phyloP scores from a whole-genome alignment of 2,113 vertebrate species.

The Daboia siamensis region DNA sequence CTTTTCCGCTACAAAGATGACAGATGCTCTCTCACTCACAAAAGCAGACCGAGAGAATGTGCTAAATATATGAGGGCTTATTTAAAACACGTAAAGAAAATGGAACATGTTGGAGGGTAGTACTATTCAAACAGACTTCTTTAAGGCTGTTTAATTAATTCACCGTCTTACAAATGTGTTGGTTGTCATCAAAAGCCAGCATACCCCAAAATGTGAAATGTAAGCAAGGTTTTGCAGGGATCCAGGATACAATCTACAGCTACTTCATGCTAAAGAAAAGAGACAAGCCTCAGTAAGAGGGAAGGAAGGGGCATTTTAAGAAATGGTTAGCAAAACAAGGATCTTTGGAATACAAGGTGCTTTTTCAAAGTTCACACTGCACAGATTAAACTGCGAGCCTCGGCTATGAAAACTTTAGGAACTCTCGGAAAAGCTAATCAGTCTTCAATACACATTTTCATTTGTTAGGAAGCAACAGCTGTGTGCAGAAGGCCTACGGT shows the following conservation, averaged over 20 bases:
- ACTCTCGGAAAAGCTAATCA: not conserved
- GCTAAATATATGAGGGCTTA: conserved; percentile 10
- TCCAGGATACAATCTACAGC: not conserved
- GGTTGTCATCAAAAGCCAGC: not conserved
- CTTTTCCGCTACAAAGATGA: not conserved
- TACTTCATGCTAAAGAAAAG: not conserved
- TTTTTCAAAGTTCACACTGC: not conserved
- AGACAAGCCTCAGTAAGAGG: not conserved
- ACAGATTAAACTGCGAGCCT: not conserved
- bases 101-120: not conserved
- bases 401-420: not conserved
- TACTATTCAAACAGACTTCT: not conserved
- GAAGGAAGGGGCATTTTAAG: not conserved
- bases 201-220: not conserved
- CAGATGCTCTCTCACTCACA: conserved; percentile 27
- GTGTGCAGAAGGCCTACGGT: not conserved
- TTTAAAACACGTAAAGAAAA: not conserved
- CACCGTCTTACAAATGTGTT: not conserved
- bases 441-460: not conserved
- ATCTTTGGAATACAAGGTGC: not conserved
- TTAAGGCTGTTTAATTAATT: not conserved
- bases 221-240: not conserved
- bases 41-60: conserved; percentile 18
- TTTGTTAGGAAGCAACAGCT: too few species aligned
- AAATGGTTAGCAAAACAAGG: not conserved